Conservation (phyloP, 2,888 invertebrate species). For the Orthosia incerta region DNA sequence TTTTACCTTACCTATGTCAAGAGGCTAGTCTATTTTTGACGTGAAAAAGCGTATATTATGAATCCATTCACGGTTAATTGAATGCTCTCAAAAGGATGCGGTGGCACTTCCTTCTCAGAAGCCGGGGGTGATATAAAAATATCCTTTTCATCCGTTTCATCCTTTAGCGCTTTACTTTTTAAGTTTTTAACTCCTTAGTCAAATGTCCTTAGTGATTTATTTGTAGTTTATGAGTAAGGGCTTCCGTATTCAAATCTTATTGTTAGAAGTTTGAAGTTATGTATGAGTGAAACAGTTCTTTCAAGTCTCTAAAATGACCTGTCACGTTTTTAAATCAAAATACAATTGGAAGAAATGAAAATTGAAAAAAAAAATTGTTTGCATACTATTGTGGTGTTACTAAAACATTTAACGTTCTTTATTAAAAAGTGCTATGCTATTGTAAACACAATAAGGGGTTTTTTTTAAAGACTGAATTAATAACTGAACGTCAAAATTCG, state of each 20-base stretch:
- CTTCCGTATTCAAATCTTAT: slow-evolving; percentile 54
- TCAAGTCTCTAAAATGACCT: neutral
- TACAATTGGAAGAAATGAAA: neutral
- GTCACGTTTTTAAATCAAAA: neutral
- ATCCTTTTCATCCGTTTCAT: slow-evolving; percentile 58
- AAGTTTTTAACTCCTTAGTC: slow-evolving; percentile 61
- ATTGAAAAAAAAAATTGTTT: neutral
- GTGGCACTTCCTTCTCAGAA: slow-evolving; percentile 80
- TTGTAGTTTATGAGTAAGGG: slow-evolving; percentile 53
- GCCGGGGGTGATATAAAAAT: slow-evolving; percentile 69
- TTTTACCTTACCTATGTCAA: slow-evolving; percentile 25
- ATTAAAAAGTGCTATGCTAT: neutral
- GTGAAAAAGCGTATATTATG: slow-evolving; percentile 48
- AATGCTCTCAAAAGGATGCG: slow-evolving; percentile 62
- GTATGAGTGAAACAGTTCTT: neutral
- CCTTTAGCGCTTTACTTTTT: slow-evolving; percentile 55
- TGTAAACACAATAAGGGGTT: neutral
- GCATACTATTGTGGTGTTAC: no score
- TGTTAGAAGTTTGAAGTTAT: slow-evolving; percentile 11
- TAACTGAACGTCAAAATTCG: no score
- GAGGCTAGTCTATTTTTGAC: slow-evolving; percentile 39
- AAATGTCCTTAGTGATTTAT: slow-evolving; percentile 63
- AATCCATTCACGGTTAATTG: slow-evolving; percentile 65
- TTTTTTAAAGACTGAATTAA: neutral
- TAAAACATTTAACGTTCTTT: neutral